Evolutionary conservation across 1,140 invertebrate species (phyloP), one percentile per base, ranked within the genome.

Genomic region (Caenorhabditis remanei): DNA sequence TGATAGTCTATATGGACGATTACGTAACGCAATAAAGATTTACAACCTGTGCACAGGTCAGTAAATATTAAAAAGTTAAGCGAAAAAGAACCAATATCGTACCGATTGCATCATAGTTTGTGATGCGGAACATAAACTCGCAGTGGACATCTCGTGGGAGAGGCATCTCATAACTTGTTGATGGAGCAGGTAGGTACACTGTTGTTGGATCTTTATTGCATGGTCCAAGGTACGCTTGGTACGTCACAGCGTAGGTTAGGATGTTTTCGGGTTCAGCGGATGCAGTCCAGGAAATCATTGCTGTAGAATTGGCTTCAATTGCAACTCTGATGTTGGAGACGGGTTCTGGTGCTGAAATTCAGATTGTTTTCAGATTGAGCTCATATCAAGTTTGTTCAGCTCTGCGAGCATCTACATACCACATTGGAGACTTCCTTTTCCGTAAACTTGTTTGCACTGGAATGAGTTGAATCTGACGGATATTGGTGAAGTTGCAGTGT

Each of bases 341-440:
- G 7, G 88, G 85, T 50, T 88, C 88, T 3, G 88, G 88, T 2
- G 79, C 86, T 87, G 82, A 40, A 87, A 84, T n/a, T 53, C 1
- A 19, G 14, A 16, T 11, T 84, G n/a, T 84, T 32, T n/a, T 32
- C 48, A 32, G 0, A 32, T 32, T 61, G 4, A 41, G 21, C 50
- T 41, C n/a, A 8, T 21, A 55, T 32, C 32, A 32, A 32, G 32
- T 1, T 32, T 32, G 2, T 32, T 32, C 2, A 32, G 32, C 32
- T 32, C 32, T 32, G 32, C 32, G 2, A 32, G 32, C 32, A 32
- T 32, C 32, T 32, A 87, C 86, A 67, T 3, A 87, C 83, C 46
- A 50, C 88, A 88, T 40, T 88, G 85, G 21, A 88, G 75, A 19
- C 65, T 82, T 53, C 85, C 88, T 53, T 82, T 61, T 16, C 88